phyloP scores from a whole-genome alignment of 2,888 invertebrate species.

The Nephrotoma appendiculata region DNA sequence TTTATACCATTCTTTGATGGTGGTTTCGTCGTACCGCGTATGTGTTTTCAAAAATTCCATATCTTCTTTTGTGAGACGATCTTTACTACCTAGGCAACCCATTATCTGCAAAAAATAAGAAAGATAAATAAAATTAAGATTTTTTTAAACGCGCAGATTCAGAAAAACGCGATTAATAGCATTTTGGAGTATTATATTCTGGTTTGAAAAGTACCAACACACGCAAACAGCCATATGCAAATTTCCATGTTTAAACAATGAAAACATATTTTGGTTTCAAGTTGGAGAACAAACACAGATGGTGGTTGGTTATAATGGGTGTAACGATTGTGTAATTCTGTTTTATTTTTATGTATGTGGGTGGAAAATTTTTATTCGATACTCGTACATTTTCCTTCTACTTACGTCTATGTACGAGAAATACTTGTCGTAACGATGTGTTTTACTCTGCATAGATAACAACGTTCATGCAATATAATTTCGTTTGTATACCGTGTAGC shows the following conservation, averaged over 20 bases:
- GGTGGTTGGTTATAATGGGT: neutral
- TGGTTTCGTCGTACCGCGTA: slow-evolving; percentile 95
- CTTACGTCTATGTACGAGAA: too few relatives aligned
- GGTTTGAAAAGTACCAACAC: neutral
- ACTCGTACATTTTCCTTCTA: too few relatives aligned
- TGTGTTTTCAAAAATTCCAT: slow-evolving; percentile 97
- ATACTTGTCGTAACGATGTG: too few relatives aligned
- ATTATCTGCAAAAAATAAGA: slow-evolving; percentile 35
- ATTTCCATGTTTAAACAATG: neutral
- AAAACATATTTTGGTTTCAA: neutral
- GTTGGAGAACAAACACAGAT: neutral
- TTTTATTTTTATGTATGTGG: neutral
- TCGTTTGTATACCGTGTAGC: too few relatives aligned
- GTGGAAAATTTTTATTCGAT: neutral
- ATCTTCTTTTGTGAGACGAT: slow-evolving; percentile 94
- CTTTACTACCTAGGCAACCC: slow-evolving; percentile 93
- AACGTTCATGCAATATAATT: too few relatives aligned
- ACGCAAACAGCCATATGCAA: neutral
- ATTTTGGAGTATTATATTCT: neutral
- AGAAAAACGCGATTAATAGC: neutral
- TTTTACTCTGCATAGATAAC: too few relatives aligned
- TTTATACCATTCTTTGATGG: slow-evolving; percentile 99
- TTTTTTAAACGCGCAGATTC: neutral
- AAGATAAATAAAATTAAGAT: neutral
- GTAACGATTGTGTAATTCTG: neutral